phyloP scores from a whole-genome alignment of 2,797 vertebrate genomes.

The Lutjanus campechanus region DNA sequence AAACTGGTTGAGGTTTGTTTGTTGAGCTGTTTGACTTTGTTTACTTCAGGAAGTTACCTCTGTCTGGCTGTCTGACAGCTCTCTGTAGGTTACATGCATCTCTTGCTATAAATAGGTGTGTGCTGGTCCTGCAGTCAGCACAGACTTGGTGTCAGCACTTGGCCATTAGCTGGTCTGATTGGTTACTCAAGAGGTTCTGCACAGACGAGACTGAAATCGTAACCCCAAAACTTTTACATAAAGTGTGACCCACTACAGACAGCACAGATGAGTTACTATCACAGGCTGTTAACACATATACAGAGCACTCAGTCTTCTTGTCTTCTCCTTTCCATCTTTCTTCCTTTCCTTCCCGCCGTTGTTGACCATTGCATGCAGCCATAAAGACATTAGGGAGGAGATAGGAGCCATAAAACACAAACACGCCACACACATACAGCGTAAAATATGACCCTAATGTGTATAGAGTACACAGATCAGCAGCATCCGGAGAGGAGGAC shows the following conservation, averaged over 20 bases:
- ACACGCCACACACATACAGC: constrained; percentile 1
- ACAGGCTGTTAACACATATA: background rate
- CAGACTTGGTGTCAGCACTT: background rate
- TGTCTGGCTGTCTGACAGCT: background rate
- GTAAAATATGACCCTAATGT: constrained; percentile 52
- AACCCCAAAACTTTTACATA: background rate
- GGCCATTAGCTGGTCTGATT: background rate
- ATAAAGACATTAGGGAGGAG: constrained; percentile 69
- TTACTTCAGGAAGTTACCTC: background rate
- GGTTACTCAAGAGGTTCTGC: background rate
- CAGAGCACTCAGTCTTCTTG: background rate
- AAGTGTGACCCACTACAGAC: background rate
- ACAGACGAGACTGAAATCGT: background rate
- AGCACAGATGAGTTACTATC: background rate
- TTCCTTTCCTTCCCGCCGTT: constrained; percentile 3
- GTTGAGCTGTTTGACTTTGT: background rate
- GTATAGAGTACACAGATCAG: constrained; percentile 54
- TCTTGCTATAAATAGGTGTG: background rate
- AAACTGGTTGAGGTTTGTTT: background rate
- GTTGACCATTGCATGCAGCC: constrained; percentile 43
- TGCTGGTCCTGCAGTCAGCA: background rate
- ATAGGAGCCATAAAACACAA: constrained; percentile 65
- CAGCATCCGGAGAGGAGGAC: constrained; percentile 24
- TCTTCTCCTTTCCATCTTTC: background rate
- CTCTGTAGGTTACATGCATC: constrained; percentile 3